These are phyloP conservation scores for Altica lythri DNA, from an alignment of 2,888 invertebrate species.

Conservation along the genomic window DNA sequence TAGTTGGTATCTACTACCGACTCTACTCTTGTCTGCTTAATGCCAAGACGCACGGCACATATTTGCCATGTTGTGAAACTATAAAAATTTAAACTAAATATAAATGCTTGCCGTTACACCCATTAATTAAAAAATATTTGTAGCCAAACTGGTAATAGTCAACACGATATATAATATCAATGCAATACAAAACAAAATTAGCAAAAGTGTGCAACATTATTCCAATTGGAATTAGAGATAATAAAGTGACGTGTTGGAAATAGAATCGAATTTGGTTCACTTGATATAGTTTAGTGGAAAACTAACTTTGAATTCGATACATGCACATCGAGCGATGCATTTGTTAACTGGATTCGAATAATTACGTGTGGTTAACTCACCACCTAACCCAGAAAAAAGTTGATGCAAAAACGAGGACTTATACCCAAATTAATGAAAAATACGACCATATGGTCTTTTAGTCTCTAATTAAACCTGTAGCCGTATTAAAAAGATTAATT, in stretches of 20 bases:
- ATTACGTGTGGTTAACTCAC: slow-evolving; percentile 24
- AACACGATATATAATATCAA: no score
- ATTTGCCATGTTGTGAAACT: no score
- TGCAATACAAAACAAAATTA: slow-evolving; percentile 4
- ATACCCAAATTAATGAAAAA: not conserved
- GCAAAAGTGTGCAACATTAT: not conserved
- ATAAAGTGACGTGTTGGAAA: slow-evolving; percentile 26
- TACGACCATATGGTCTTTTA: not conserved
- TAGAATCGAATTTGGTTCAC: slow-evolving; percentile 24
- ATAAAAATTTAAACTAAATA: no score
- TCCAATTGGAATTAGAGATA: slow-evolving; percentile 27
- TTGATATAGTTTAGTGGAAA: slow-evolving; percentile 26
- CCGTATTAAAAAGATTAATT: no score
- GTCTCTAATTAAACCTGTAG: not conserved
- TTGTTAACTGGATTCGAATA: slow-evolving; percentile 28
- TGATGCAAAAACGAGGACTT: not conserved
- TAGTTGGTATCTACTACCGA: no score
- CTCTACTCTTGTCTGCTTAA: no score
- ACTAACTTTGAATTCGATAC: slow-evolving; percentile 26
- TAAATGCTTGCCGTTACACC: no score
- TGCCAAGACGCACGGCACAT: no score
- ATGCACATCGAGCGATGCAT: slow-evolving; percentile 21
- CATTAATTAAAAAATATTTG: no score
- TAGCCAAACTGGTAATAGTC: no score
- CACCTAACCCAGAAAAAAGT: not conserved